A percentile compares a stretch with the other conserved stretches of the same genome.
Conservation (phyloP, 2,113 vertebrate genomes). For the Paralichthys olivaceus region DNA sequence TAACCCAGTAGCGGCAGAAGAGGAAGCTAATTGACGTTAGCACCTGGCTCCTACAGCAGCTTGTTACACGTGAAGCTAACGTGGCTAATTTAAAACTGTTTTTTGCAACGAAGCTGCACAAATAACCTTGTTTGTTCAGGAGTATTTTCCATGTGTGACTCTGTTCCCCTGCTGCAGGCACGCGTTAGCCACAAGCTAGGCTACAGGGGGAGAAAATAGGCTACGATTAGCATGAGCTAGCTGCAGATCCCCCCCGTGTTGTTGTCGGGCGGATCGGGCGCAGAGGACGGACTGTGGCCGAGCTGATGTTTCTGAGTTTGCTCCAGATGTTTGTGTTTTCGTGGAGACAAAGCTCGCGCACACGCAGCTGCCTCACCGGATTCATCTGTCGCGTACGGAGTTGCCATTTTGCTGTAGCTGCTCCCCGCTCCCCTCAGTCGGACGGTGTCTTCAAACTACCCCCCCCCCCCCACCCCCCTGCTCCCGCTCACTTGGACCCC, state of each 20-base stretch:
- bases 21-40: conserved; percentile 9
- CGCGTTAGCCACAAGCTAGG: conserved; percentile 39
- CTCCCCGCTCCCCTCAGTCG: conserved; percentile 65
- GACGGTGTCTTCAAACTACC: neutral
- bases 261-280: no score
- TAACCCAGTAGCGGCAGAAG: neutral
- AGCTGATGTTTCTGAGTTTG: no score
- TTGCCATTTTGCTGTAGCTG: conserved; percentile 89
- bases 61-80: neutral
- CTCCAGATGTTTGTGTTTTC: neutral
- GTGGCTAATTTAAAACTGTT: neutral
- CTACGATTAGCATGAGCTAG: conserved; percentile 27
- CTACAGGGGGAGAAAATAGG: neutral
- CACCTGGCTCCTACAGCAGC: neutral
- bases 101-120: neutral
- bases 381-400: conserved; percentile 95
- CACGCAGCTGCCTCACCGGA: conserved; percentile 87
- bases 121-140: neutral
- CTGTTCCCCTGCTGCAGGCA: neutral
- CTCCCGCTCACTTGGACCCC: neutral
- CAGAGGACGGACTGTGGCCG: no score
- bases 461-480: no score
- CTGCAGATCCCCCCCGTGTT: neutral
- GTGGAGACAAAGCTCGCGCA: conserved; percentile 15
- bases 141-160: neutral